A percentile compares a stretch with the other conserved stretches of the same genome.
phyloP scores from a whole-genome alignment of 2,888 invertebrate species.

The Limnephilus marmoratus region DNA sequence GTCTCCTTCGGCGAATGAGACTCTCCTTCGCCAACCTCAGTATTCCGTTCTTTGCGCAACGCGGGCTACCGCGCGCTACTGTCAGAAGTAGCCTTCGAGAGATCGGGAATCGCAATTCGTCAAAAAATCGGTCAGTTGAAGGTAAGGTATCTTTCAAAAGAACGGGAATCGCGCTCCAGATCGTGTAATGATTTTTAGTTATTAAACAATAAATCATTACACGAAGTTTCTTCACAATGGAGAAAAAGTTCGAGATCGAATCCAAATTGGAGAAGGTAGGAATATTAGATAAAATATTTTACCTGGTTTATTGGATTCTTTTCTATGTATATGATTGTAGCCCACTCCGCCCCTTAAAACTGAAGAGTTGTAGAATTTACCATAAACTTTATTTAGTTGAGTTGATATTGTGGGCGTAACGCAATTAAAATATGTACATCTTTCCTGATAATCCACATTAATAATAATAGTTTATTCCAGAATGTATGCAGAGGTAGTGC shows the following conservation, averaged over 20 bases:
- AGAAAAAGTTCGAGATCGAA: conserved; percentile 79
- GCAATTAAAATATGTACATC: neutral
- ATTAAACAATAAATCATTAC: neutral
- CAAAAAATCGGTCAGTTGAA: too few relatives aligned
- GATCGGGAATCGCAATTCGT: too few relatives aligned
- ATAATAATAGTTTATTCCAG: too few relatives aligned
- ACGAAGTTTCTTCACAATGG: conserved; percentile 68
- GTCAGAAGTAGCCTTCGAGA: too few relatives aligned
- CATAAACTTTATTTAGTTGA: neutral
- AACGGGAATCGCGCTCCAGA: too few relatives aligned
- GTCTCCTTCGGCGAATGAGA: too few relatives aligned
- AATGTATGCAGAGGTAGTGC: too few relatives aligned
- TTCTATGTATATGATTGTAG: neutral
- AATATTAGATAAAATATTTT: conserved; percentile 2
- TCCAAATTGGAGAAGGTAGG: conserved; percentile 79
- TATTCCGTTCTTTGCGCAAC: too few relatives aligned
- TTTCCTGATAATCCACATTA: neutral
- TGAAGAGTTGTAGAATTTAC: neutral
- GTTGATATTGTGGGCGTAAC: neutral
- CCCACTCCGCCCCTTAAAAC: neutral
- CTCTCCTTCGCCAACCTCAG: too few relatives aligned
- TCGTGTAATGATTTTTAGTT: neutral
- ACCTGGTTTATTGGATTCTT: neutral
- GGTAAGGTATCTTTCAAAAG: too few relatives aligned
- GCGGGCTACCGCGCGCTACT: too few relatives aligned